Base-by-base conservation (phyloP, 2,797 vertebrate genomes). In the Protosalanx chinensis region DNA sequence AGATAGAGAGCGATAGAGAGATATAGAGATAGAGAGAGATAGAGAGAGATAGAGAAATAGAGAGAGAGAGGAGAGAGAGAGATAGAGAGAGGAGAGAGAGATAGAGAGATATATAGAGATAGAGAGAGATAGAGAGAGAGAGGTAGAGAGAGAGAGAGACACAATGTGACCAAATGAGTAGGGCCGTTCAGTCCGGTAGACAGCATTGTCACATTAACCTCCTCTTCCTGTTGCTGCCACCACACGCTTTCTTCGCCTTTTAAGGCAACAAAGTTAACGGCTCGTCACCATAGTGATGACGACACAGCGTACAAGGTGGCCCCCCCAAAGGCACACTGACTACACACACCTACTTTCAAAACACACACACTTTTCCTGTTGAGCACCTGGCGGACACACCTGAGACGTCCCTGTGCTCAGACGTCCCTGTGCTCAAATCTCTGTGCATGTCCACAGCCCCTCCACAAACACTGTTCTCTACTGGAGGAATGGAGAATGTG, bases 201-300 rank as follows among this genome's bases (percentile, higher is more conserved):
- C 85, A 83, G 80, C 85, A 90, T 88, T 86, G 90, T 91, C 90
- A 86, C 81, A 67, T 80, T 85, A 90, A 89, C 89, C 81, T 78
- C 81, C 90, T 88, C 85, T 91, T 91, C 89, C 90, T 89, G 88
- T 82, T 29, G 64, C 76, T 77, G 78, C 81, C 73, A 8, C 8
- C 10, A 84, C 7, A 71, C 76, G 33, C 64, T 23, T 87, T 91
- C 71, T 89, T 91, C 88, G 83, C 93, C 93, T 91, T 93, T 93
- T 91, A 93, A 93, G 93, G 93, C 74, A 90, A 91, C 49, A 1
- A 73, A 85, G 71, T 84, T 78, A 78, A 85, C 78, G 73, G 85
- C 72, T 77, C 80, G 84, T 89, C 88, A 85, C 79, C 0, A 76
- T 71, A 76, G 88, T 79, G 81, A 79, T 75, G 90, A 91, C 85